A percentile compares a stretch with the other conserved stretches of the same genome.
These are phyloP conservation scores for Pachypanchax playfairii DNA, from an alignment of 2,113 vertebrate genomes.

Conservation along the genomic window DNA sequence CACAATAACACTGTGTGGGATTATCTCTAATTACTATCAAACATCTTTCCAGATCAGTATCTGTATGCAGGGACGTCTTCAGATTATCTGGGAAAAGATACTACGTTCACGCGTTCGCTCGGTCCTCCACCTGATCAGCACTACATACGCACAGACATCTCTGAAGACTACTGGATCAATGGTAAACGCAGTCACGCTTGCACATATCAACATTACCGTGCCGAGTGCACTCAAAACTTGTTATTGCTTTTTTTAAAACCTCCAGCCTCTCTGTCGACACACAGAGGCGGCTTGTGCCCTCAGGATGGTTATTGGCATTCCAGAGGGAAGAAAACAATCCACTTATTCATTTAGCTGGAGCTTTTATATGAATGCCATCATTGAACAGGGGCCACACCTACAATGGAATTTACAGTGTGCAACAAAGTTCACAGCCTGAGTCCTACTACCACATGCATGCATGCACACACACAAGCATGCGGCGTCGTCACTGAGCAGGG, in stretches of 20 bases:
- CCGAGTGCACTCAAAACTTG: slow-evolving; percentile 47
- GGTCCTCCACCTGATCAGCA: slow-evolving; percentile 90
- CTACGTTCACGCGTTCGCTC: slow-evolving; percentile 92
- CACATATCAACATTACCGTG: slow-evolving; percentile 40
- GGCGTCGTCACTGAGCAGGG: slow-evolving; percentile 23
- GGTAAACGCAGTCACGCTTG: slow-evolving; percentile 77
- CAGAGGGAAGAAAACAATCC: slow-evolving; percentile 62
- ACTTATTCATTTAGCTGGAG: slow-evolving; percentile 68
- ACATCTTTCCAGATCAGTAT: slow-evolving; percentile 84
- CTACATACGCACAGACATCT: slow-evolving; percentile 96
- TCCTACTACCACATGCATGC: slow-evolving; percentile 10
- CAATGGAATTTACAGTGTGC: slow-evolving; percentile 65
- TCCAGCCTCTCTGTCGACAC: slow-evolving; percentile 42
- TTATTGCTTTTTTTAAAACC: slow-evolving; percentile 45
- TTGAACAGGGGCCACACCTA: slow-evolving; percentile 61
- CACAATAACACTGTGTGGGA: not conserved
- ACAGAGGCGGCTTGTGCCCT: slow-evolving; percentile 62
- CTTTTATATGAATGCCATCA: slow-evolving; percentile 70
- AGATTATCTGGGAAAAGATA: slow-evolving; percentile 97
- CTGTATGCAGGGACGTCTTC: slow-evolving; percentile 94
- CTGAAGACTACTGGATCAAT: slow-evolving; percentile 97
- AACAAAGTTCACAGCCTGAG: slow-evolving; percentile 57
- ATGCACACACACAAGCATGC: not conserved
- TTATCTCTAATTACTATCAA: not conserved
- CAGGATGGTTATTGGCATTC: slow-evolving; percentile 70